A percentile compares a stretch with the other conserved stretches of the same genome.
Conservation (phyloP, 1,140 invertebrate species). For the Orius laevigatus region DNA sequence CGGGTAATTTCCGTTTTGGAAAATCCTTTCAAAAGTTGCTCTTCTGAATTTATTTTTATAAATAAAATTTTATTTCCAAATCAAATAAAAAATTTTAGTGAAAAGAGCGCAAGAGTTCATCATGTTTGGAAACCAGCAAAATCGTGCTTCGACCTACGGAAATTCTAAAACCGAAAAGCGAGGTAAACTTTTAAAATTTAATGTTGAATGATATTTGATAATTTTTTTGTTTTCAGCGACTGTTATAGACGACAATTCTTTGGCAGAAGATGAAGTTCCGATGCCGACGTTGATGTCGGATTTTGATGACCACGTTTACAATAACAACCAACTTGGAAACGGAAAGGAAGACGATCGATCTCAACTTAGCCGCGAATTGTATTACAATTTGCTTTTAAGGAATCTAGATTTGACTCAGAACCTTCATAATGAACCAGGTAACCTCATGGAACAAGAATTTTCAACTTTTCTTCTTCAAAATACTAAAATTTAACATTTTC, state of each 20-base stretch:
- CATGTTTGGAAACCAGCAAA: conserved; percentile 32
- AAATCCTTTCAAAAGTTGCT: not conserved
- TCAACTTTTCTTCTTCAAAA: too few species aligned
- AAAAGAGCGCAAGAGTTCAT: conserved; percentile 30
- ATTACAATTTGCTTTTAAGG: conserved; percentile 7
- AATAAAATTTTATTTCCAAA: too few species aligned
- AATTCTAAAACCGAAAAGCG: conserved; percentile 7
- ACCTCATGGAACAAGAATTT: too few species aligned
- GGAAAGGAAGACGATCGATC: conserved; percentile 1
- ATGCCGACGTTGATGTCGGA: conserved; percentile 1
- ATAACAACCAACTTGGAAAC: conserved; percentile 1
- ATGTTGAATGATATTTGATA: not conserved
- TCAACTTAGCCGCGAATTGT: conserved; percentile 3
- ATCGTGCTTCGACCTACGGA: conserved; percentile 18
- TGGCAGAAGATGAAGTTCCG: conserved; percentile 3
- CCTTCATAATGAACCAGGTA: conserved; percentile 10
- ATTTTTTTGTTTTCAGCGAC: not conserved
- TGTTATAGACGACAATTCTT: conserved; percentile 2
- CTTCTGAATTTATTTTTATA: not conserved
- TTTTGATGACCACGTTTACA: conserved; percentile 2
- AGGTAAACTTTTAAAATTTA: conserved; percentile 6
- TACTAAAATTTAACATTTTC: too few species aligned
- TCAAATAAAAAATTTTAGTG: conserved; percentile 20
- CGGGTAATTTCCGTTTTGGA: not conserved
- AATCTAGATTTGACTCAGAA: conserved; percentile 5